Evolutionary conservation across 2,797 vertebrate genomes (phyloP).

Genomic region (Leptatherina wallacei): DNA sequence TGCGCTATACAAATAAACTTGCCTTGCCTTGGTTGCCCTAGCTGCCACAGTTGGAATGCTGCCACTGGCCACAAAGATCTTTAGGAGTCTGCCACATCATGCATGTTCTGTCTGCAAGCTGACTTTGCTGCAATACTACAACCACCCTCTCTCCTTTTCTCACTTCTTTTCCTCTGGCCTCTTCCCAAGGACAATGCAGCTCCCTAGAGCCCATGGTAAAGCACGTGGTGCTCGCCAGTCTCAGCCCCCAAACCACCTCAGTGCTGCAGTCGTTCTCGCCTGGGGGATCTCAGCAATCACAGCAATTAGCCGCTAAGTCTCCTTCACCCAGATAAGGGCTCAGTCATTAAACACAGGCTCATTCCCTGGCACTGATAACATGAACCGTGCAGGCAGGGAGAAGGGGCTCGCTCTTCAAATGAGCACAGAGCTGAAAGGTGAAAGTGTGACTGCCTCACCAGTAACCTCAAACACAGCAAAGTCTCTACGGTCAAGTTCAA

Average conservation of each 20-base stretch:
- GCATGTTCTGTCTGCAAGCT: slow-evolving; percentile 40
- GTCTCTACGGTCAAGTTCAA: slow-evolving; percentile 8
- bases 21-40: neutral
- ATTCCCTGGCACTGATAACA: slow-evolving; percentile 84
- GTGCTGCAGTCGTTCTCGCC: slow-evolving; percentile 70
- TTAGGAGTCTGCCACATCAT: slow-evolving; percentile 16
- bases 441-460: slow-evolving; percentile 46
- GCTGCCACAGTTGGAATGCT: neutral
- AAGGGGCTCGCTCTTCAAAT: slow-evolving; percentile 70
- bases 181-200: slow-evolving; percentile 81
- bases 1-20: no score
- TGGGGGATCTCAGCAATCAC: slow-evolving; percentile 82
- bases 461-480: slow-evolving; percentile 49
- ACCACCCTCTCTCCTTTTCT: slow-evolving; percentile 27
- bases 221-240: slow-evolving; percentile 69
- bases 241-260: slow-evolving; percentile 72
- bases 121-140: slow-evolving; percentile 48
- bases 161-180: slow-evolving; percentile 66
- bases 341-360: slow-evolving; percentile 86
- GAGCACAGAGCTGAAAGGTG: slow-evolving; percentile 69
- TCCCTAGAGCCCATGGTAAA: slow-evolving; percentile 68
- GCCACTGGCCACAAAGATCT: neutral
- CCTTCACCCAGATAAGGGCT: slow-evolving; percentile 85
- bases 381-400: slow-evolving; percentile 64
- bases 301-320: slow-evolving; percentile 88